Evolutionary conservation across 2,797 vertebrate genomes (phyloP).

Genomic region (Rousettus madagascariensis): DNA sequence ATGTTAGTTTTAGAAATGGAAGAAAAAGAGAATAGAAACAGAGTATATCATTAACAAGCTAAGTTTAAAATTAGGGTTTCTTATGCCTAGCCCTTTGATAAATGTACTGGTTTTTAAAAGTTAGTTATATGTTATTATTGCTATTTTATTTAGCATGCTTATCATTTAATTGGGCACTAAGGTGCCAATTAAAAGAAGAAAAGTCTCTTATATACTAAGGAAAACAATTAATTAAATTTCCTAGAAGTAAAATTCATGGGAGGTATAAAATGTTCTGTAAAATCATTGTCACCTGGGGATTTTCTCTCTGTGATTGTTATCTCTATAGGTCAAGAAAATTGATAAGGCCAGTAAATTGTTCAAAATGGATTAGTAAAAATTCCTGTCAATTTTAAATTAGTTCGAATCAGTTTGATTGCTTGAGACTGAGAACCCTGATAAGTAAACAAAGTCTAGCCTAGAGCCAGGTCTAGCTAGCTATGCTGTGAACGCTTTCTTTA

Average conservation of each 20-base stretch:
- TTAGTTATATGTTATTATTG: conserved; percentile 52
- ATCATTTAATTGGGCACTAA: conserved; percentile 49
- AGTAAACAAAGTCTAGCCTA: not conserved
- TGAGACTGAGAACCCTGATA: not conserved
- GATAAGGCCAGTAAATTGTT: not conserved
- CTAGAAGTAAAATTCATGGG: conserved; percentile 35
- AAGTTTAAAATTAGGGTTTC: conserved; percentile 32
- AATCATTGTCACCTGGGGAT: not conserved
- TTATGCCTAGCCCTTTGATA: not conserved
- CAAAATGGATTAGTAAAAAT: not conserved
- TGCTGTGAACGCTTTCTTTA: not conserved
- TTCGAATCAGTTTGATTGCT: not conserved
- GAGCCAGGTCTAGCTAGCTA: not conserved
- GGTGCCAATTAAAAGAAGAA: conserved; percentile 71
- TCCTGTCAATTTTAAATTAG: not conserved
- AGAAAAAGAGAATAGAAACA: not conserved
- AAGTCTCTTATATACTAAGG: not conserved
- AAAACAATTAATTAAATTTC: conserved; percentile 62
- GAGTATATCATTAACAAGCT: not conserved
- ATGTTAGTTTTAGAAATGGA: not conserved
- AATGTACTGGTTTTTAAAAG: conserved; percentile 13
- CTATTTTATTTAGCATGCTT: conserved; percentile 45
- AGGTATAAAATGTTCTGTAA: conserved; percentile 8
- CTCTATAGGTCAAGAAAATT: not conserved
- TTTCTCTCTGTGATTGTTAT: not conserved